Evolutionary conservation across 2,113 vertebrate species (phyloP).

Genomic region (Mus pahari): DNA sequence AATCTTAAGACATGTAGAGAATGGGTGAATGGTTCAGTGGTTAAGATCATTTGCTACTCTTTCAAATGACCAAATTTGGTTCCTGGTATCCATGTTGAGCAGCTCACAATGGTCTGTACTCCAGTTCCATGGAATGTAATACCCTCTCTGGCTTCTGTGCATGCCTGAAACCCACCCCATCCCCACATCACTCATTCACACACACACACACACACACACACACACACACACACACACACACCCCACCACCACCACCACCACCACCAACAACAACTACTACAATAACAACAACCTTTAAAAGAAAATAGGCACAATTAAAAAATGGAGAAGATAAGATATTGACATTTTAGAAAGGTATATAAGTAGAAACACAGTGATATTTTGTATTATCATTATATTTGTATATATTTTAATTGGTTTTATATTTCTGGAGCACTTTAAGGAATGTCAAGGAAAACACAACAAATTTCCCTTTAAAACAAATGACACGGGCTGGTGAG

Average conservation of each 20-base stretch:
- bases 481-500: too few species aligned
- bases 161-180: not conserved
- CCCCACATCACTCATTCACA: not conserved
- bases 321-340: not conserved
- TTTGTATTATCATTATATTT: not conserved
- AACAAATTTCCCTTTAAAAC: conserved; percentile 8
- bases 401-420: not conserved
- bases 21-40: not conserved
- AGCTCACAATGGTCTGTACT: not conserved
- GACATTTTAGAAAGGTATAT: not conserved
- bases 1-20: not conserved
- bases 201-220: not conserved
- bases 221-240: not conserved
- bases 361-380: not conserved
- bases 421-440: not conserved
- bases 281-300: not conserved
- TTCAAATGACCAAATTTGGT: not conserved
- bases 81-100: not conserved
- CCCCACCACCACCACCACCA: too few species aligned
- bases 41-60: not conserved
- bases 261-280: not conserved
- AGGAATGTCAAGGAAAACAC: not conserved
- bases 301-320: not conserved
- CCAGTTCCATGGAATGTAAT: not conserved
- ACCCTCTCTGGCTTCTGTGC: not conserved